These are phyloP conservation scores for Ostrea denselamellosa DNA, from an alignment of 1,140 invertebrate genomes.

Conservation along the genomic window DNA sequence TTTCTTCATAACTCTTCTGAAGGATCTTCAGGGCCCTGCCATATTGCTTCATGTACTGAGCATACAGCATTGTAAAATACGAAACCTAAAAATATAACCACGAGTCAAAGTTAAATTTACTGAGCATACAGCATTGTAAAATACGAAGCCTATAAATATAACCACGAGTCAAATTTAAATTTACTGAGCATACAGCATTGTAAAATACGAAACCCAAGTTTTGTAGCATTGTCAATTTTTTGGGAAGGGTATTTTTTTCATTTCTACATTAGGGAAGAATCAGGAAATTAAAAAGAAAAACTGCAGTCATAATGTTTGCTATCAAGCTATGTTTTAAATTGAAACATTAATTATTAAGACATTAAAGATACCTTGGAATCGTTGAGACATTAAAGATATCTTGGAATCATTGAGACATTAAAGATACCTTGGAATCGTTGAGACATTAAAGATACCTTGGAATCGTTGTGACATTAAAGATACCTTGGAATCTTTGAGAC, in stretches of 20 bases:
- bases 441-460: constrained; percentile 82
- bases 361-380: too few species aligned
- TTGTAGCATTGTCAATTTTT: too few species aligned
- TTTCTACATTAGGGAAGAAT: too few species aligned
- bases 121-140: constrained; percentile 91
- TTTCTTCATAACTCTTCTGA: constrained; percentile 88
- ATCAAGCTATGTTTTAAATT: too few species aligned
- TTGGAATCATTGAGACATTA: constrained; percentile 86
- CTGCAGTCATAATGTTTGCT: too few species aligned
- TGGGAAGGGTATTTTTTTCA: too few species aligned
- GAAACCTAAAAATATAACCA: constrained; percentile 81
- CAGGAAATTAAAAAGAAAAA: too few species aligned
- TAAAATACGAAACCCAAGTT: constrained; percentile 87
- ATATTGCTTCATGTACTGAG: constrained; percentile 87
- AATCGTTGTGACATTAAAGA: constrained; percentile 83
- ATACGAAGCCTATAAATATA: constrained; percentile 82
- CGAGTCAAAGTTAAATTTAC: too few species aligned
- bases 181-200: constrained; percentile 90
- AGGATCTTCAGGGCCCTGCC: constrained; percentile 89
- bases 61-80: constrained; percentile 89
- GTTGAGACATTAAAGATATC: constrained; percentile 78
- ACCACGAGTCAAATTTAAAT: too few species aligned
- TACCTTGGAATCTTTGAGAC: too few species aligned
- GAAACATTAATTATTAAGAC: constrained; percentile 83
- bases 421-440: too few species aligned